Conservation (phyloP, 1,140 invertebrate genomes). For the Stenopsyche tienmushanensis region DNA sequence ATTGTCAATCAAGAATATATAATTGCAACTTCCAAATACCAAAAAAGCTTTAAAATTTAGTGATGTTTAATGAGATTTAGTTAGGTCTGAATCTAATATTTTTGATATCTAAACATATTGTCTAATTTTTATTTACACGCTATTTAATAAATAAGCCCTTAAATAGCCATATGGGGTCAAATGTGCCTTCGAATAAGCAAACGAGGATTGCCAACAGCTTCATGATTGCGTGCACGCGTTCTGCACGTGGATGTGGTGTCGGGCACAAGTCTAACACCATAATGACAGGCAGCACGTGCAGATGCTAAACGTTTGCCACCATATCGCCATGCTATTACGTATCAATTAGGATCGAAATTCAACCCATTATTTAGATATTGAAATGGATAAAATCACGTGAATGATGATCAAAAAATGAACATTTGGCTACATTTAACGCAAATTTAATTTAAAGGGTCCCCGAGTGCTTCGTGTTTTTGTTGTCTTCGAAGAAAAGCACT, state of each 20-base stretch:
- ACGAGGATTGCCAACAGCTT: neutral
- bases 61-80: too few relatives aligned
- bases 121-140: too few relatives aligned
- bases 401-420: neutral
- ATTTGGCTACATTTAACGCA: constrained; percentile 19
- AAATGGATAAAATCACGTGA: neutral
- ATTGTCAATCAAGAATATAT: too few relatives aligned
- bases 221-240: constrained; percentile 6
- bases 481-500: constrained; percentile 24
- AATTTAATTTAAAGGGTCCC: constrained; percentile 17
- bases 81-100: too few relatives aligned
- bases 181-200: too few relatives aligned
- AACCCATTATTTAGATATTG: neutral
- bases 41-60: too few relatives aligned
- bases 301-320: neutral
- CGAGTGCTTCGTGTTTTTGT: constrained; percentile 16
- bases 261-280: neutral
- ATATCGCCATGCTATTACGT: neutral
- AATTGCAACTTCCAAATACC: too few relatives aligned
- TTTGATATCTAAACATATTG: too few relatives aligned
- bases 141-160: too few relatives aligned
- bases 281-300: neutral
- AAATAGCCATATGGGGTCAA: too few relatives aligned
- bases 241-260: constrained; percentile 3
- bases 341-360: neutral